These are phyloP conservation scores for Caenorhabditis parvicauda DNA, from an alignment of 2,888 invertebrate genomes.

Conservation along the genomic window DNA sequence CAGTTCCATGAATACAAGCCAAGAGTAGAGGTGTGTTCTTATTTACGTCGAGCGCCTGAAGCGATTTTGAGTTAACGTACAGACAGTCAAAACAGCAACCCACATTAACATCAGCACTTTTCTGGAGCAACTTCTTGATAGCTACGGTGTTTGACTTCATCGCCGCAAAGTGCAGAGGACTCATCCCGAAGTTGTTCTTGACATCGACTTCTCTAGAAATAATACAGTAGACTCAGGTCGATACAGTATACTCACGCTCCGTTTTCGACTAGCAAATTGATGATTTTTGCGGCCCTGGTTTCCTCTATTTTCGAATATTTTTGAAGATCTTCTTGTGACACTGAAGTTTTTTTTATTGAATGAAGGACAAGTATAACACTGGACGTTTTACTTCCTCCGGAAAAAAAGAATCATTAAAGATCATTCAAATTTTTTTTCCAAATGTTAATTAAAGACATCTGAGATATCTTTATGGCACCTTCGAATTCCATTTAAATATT, in stretches of 20 bases:
- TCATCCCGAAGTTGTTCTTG: constrained; percentile 21
- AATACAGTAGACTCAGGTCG: not conserved
- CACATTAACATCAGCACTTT: constrained; percentile 20
- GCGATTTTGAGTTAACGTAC: not conserved
- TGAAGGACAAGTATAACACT: no score
- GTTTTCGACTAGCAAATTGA: constrained; percentile 9
- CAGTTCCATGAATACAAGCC: constrained; percentile 36
- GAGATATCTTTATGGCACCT: no score
- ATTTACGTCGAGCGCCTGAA: constrained; percentile 23
- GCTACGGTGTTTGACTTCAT: constrained; percentile 35
- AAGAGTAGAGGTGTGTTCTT: constrained; percentile 35
- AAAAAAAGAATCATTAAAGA: no score
- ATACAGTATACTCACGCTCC: constrained; percentile 14
- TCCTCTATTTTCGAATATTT: not conserved
- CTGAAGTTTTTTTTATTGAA: no score
- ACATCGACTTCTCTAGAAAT: constrained; percentile 21
- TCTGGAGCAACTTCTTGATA: constrained; percentile 14
- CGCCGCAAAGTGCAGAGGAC: constrained; percentile 40
- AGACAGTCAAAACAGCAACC: not conserved
- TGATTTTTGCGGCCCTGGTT: constrained; percentile 3
- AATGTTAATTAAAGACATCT: no score
- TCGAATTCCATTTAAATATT: no score
- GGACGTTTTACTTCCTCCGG: no score
- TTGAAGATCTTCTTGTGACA: not conserved
- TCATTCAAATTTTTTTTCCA: no score